Evolutionary conservation across 1,140 invertebrate species (phyloP), one percentile per base, ranked within the genome.

Genomic region (Venturia canescens): DNA sequence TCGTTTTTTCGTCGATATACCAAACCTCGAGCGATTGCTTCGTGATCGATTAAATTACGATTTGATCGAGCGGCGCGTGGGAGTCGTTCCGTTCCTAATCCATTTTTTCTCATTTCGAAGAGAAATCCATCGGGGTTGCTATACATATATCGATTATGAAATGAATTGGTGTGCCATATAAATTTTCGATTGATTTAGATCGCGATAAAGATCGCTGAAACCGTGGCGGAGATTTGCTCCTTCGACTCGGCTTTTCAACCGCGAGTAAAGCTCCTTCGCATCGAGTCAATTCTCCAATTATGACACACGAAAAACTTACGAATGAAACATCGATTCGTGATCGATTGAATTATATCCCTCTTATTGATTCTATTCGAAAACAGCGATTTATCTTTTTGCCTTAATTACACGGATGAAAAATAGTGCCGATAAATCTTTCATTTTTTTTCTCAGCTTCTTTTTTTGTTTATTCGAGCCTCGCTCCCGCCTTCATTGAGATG

Each of bases 1-100:
- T n/a, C n/a, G n/a, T 26, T 72, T 50, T 50, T 44, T 50, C 38
- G 21, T 48, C 70, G 34, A 72, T 44, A 72, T 50, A 72, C 38
- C 38, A 21, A 70, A 67, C 63, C 63, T 21, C 34, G 29, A 31
- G 31, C 67, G 67, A 70, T 72, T n/a, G 18, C 44, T 72, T 72
- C 70, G 70, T 72, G 70, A 72, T 72, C 70, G 70, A 72, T 72
- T 72, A 72, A 72, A 72, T 72, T 72, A 27, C 70, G 70, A 72
- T 66, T 72, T 21, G 9, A 48, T 15, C 23, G 38, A 7, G 34
- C n/a, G n/a, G n/a, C 70, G 34, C 38, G 70, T 72, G 70, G 70
- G 70, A 48, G 38, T 44, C 38, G 70, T 48, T 34, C 16, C 15
- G 70, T 31, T 29, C 13, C 34, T 48, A 48, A 72, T 72, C 70